Evolutionary conservation across 2,797 vertebrate species (phyloP), one percentile per base, ranked within the genome.

Genomic region (Calcarius lapponicus): DNA sequence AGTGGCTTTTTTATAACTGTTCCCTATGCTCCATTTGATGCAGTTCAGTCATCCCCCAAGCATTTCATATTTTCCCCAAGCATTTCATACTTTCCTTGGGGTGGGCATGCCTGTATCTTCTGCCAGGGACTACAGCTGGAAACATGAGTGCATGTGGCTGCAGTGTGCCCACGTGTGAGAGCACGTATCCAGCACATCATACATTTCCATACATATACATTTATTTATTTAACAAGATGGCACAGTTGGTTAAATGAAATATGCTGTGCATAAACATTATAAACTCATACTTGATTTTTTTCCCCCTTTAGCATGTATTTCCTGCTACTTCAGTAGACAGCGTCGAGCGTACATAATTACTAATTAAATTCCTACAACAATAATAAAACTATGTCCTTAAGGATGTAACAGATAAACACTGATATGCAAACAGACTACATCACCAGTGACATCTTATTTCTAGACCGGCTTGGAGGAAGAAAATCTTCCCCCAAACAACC

Each of bases 381-480:
- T 83, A 95, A 89, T 83, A 92, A 92, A 94, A 69, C 57, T 40
- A 69, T 92, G 90, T 95, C 95, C 94, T 93, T 94, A 88, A 94
- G 93, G 86, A 87, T 88, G 57, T 19, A 95, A 69, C 47, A 76
- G 80, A 91, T 76, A 95, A 95, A 96, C 69, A 74, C 50, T 22
- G 72, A 89, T 85, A 92, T 32, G 88, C 50, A 95, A 64, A 93
- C 45, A 74, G 66, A 95, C 75, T 62, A 84, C 85, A 95, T 95
- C 93, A 88, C 31, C 43, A 80, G 86, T 92, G 81, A 94, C 32
- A 70, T 86, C 80, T 80, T 75, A 78, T 81, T 97, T 95, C 84
- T 81, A 88, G 89, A 71, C 72, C 20, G 13, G 38, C 57, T 85
- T 71, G 73, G 89, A 92, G 80, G 78, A 96, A 94, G 42, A 94